Evolutionary conservation across 2,797 vertebrate genomes (phyloP).

Genomic region (Chromis chromis): DNA sequence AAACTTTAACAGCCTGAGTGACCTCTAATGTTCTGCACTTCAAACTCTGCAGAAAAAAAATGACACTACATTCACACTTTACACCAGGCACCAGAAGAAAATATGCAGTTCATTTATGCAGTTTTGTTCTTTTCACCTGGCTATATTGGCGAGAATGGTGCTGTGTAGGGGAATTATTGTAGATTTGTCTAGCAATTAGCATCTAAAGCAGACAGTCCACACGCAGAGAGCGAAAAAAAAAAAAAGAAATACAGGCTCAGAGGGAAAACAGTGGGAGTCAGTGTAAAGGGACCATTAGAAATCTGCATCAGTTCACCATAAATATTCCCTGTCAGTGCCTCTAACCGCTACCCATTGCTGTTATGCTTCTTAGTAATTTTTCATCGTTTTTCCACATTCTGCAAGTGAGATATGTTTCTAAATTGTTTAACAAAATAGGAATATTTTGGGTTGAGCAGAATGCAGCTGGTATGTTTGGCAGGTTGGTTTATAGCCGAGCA

Average conservation of each 20-base stretch:
- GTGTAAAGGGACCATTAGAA: not conserved
- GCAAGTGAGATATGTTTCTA: slow-evolving; percentile 35
- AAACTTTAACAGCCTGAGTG: slow-evolving; percentile 1
- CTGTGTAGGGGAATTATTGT: slow-evolving; percentile 4
- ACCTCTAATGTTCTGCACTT: slow-evolving; percentile 11
- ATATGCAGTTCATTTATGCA: slow-evolving; percentile 11
- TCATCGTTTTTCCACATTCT: slow-evolving; percentile 31
- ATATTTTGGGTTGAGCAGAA: slow-evolving; percentile 49
- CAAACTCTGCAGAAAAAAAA: slow-evolving; percentile 7
- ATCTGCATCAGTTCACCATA: slow-evolving; percentile 12
- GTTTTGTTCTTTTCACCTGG: slow-evolving; percentile 20
- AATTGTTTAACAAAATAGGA: slow-evolving; percentile 26
- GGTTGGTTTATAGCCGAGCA: slow-evolving; percentile 32
- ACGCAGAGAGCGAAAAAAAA: slow-evolving; percentile 2
- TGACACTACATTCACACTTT: slow-evolving; percentile 2
- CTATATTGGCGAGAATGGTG: slow-evolving; percentile 25
- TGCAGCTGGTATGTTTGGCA: slow-evolving; percentile 52
- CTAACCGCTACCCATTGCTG: not conserved
- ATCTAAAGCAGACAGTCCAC: slow-evolving; percentile 24
- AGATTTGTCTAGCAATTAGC: slow-evolving; percentile 26
- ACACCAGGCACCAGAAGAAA: not conserved
- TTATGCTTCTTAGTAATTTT: not conserved
- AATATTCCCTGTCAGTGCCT: slow-evolving; percentile 29
- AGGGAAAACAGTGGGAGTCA: slow-evolving; percentile 12
- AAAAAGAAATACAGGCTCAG: not conserved